These are phyloP conservation scores for Papilio dardanus DNA, from an alignment of 1,140 invertebrate genomes.

Conservation along the genomic window DNA sequence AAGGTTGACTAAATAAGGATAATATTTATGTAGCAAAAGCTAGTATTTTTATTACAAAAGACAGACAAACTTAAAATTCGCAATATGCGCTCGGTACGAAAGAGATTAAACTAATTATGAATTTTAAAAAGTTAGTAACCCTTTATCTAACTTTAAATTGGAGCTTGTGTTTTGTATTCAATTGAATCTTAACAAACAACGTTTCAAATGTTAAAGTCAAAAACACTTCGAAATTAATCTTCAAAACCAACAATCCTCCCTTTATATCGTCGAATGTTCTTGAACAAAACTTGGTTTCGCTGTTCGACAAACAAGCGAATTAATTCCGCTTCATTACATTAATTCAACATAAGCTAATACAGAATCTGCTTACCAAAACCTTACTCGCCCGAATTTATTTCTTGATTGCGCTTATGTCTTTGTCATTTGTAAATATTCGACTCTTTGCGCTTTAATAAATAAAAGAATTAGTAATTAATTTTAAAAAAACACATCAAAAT, in stretches of 20 bases:
- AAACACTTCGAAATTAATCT: slow-evolving; percentile 13
- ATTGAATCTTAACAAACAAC: not conserved
- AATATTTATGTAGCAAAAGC: no score
- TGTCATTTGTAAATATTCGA: not conserved
- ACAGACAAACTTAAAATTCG: no score
- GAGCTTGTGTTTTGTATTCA: not conserved
- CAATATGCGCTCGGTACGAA: not conserved
- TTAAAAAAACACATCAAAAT: no score
- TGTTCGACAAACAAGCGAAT: slow-evolving; percentile 14
- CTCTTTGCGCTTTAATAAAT: not conserved
- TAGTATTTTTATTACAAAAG: no score
- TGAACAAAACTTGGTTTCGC: slow-evolving; percentile 5
- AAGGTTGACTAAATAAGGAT: no score
- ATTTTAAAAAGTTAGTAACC: not conserved
- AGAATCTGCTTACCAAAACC: slow-evolving; percentile 10
- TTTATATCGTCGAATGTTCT: slow-evolving; percentile 13
- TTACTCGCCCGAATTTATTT: not conserved
- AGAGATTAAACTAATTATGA: not conserved
- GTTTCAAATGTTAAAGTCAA: slow-evolving; percentile 11
- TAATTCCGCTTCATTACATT: slow-evolving; percentile 22
- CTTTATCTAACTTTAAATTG: not conserved
- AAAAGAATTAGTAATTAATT: not conserved
- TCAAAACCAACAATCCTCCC: slow-evolving; percentile 9
- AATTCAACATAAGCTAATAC: slow-evolving; percentile 20
- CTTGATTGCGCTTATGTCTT: not conserved